Conservation (phyloP, 1,140 invertebrate species). For the Alviniconcha marisindica region DNA sequence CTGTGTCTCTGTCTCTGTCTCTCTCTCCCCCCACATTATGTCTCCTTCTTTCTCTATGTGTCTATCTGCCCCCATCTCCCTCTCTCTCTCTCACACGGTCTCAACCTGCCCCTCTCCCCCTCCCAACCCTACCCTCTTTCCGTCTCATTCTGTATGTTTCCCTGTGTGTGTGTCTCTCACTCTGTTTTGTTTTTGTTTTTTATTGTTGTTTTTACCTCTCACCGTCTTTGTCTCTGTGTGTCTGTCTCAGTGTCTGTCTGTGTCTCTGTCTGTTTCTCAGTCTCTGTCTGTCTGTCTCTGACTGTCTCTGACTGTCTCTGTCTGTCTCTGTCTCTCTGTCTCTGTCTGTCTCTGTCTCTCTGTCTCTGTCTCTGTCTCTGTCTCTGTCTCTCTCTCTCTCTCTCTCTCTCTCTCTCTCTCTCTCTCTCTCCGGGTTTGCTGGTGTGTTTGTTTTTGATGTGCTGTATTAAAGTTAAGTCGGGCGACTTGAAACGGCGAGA, state of each 20-base stretch:
- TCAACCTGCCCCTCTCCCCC: not conserved
- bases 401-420: not conserved
- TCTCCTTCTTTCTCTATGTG: not conserved
- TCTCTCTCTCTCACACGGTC: not conserved
- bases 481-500: too few relatives aligned
- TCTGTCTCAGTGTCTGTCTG: too few relatives aligned
- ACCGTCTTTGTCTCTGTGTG: not conserved
- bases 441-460: not conserved
- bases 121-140: not conserved
- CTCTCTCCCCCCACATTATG: not conserved
- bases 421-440: not conserved
- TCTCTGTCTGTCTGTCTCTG: not conserved
- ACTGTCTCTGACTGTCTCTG: not conserved
- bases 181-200: not conserved
- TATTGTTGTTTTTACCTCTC: not conserved
- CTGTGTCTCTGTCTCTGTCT: not conserved
- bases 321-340: not conserved
- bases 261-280: too few relatives aligned
- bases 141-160: not conserved
- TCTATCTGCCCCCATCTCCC: not conserved
- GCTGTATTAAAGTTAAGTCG: too few relatives aligned
- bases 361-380: not conserved
- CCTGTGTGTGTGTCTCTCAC: not conserved
- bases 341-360: not conserved
- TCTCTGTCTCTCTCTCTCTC: constrained; percentile 6